These are phyloP conservation scores for Antedon mediterranea DNA, from an alignment of 53 echinoderm and acorn worm species.

Conservation along the genomic window DNA sequence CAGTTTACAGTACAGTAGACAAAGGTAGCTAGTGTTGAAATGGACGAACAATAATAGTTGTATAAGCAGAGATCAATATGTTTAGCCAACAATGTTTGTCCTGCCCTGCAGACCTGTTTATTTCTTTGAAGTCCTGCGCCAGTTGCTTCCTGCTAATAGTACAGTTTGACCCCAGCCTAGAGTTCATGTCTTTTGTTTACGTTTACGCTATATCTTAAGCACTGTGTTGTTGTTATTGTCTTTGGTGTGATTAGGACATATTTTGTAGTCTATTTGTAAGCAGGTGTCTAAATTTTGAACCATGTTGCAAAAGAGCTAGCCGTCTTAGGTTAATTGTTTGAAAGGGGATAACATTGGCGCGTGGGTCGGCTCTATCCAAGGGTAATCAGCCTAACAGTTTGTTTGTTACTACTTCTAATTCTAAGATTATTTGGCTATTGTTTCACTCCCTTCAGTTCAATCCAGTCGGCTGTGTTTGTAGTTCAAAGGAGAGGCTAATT, in stretches of 20 bases:
- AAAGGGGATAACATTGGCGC: constrained; percentile 1
- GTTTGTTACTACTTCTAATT: background rate
- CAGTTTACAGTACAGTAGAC: too few species aligned
- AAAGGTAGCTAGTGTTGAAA: background rate
- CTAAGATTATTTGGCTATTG: background rate
- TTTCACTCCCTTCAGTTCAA: background rate
- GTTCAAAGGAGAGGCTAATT: background rate
- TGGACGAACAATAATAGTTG: background rate
- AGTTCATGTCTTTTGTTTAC: background rate
- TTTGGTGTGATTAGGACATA: background rate
- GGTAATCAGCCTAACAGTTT: background rate
- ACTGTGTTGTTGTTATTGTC: background rate
- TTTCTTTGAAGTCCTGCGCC: background rate
- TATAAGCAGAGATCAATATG: background rate
- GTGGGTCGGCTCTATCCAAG: background rate
- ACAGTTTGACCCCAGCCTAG: background rate
- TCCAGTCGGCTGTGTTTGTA: background rate
- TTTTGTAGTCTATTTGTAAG: background rate
- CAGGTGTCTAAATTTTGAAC: background rate
- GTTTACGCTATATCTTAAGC: background rate
- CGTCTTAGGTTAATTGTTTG: background rate
- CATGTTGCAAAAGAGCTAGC: background rate
- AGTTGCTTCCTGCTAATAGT: background rate
- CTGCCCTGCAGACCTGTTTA: background rate
- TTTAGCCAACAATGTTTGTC: background rate